Percentiles rank a stretch among this genome's conserved stretches.
Evolutionary conservation across 2,797 vertebrate genomes (phyloP).

Genomic region (Tokudaia tokunoshimensis): DNA sequence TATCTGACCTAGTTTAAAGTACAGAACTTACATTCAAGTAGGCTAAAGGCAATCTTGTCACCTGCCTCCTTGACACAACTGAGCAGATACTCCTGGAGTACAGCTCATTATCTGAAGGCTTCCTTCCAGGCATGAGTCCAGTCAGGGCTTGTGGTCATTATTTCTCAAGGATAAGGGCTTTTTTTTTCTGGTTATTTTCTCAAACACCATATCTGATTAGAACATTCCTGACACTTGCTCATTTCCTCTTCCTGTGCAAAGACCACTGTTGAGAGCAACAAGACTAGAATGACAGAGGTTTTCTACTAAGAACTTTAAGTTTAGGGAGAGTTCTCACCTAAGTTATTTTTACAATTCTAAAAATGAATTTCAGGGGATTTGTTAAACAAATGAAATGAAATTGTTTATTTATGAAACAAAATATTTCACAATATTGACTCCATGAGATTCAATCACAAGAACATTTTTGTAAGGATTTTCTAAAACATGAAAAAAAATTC

Average conservation of each 20-base stretch:
- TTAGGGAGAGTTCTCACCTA: background rate
- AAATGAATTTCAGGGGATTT: background rate
- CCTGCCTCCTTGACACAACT: background rate
- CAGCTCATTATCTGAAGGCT: slow-evolving; percentile 63
- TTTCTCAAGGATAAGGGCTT: slow-evolving; percentile 36
- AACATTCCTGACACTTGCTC: background rate
- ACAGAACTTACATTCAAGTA: slow-evolving; percentile 10
- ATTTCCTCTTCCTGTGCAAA: slow-evolving; percentile 40
- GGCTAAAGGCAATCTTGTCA: background rate
- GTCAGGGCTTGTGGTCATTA: slow-evolving; percentile 58
- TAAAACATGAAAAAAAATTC: background rate
- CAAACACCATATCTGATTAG: slow-evolving; percentile 36
- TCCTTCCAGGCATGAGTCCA: slow-evolving; percentile 8
- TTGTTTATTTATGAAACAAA: background rate
- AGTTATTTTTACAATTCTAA: background rate
- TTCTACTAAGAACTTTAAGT: background rate
- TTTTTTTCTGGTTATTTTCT: background rate
- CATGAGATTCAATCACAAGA: background rate
- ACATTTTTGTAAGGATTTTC: background rate
- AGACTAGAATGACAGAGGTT: slow-evolving; percentile 17
- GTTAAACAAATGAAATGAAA: background rate
- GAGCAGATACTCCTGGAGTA: background rate
- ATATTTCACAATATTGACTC: background rate
- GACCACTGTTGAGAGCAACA: background rate
- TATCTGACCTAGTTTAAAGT: slow-evolving; percentile 67